A percentile compares a stretch with the other conserved stretches of the same genome.
Evolutionary conservation across 2,113 vertebrate genomes (phyloP).

Genomic region (Laticauda colubrina): DNA sequence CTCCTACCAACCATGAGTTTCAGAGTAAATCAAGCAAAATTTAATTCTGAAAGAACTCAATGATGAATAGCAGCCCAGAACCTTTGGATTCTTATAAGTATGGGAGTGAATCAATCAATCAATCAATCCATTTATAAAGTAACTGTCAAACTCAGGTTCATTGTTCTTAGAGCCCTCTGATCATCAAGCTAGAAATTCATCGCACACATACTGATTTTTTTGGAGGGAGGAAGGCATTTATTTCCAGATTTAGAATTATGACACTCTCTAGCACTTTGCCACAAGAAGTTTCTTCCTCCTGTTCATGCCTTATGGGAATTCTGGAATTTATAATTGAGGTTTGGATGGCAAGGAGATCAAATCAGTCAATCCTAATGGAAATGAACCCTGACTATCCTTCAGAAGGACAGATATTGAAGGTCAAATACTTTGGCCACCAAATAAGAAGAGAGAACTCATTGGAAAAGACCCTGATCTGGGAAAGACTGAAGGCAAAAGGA

Average conservation of each 20-base stretch:
- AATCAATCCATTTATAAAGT: neutral
- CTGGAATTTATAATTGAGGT: neutral
- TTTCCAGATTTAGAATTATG: neutral
- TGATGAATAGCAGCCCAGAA: neutral
- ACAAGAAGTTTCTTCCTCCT: neutral
- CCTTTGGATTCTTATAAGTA: neutral
- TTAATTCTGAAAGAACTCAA: neutral
- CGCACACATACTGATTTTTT: neutral
- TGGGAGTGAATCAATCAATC: neutral
- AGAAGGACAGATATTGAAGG: neutral
- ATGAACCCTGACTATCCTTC: neutral
- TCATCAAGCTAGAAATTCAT: neutral
- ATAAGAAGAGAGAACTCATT: neutral
- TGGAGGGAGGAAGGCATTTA: neutral
- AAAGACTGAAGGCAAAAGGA: neutral
- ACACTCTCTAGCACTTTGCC: neutral
- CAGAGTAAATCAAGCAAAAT: neutral
- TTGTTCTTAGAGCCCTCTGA: neutral
- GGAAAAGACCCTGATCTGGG: neutral
- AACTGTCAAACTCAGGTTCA: neutral
- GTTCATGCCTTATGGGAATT: neutral
- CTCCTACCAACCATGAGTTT: neutral
- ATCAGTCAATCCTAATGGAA: neutral
- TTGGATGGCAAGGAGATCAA: neutral
- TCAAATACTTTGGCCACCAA: neutral